Percentiles rank a stretch among this genome's conserved stretches.
phyloP scores from a whole-genome alignment of 2,113 vertebrate genomes.

The Campylomormyrus numenius region DNA sequence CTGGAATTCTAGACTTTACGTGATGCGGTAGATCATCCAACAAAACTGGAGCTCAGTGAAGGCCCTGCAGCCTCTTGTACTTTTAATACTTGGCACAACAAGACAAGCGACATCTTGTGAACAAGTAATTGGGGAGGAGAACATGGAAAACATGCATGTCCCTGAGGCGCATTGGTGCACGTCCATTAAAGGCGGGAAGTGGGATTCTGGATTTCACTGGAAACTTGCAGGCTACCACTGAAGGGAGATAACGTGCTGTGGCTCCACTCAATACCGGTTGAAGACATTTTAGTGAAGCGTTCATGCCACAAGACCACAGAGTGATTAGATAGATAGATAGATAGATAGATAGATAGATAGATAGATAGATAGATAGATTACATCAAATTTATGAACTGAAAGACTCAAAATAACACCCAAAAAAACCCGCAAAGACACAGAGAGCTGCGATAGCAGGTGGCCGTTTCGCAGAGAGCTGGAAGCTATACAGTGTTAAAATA shows the following conservation, averaged over 20 bases:
- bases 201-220: background rate
- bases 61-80: background rate
- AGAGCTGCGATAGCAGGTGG: background rate
- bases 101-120: background rate
- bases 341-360: background rate
- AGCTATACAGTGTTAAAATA: background rate
- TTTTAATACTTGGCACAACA: background rate
- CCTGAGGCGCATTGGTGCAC: background rate
- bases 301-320: background rate
- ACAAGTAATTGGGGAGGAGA: background rate
- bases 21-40: background rate
- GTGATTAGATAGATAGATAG: background rate
- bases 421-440: background rate
- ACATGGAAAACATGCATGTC: background rate
- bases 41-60: background rate
- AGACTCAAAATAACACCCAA: background rate
- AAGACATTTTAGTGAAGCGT: background rate
- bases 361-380: too few species aligned
- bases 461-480: background rate
- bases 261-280: background rate
- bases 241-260: background rate
- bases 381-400: background rate
- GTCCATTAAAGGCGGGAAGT: background rate
- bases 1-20: background rate
- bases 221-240: background rate